Evolutionary conservation across 2,113 vertebrate species (phyloP), one percentile per base, ranked within the genome.

Genomic region (Poeciliopsis retropinna): DNA sequence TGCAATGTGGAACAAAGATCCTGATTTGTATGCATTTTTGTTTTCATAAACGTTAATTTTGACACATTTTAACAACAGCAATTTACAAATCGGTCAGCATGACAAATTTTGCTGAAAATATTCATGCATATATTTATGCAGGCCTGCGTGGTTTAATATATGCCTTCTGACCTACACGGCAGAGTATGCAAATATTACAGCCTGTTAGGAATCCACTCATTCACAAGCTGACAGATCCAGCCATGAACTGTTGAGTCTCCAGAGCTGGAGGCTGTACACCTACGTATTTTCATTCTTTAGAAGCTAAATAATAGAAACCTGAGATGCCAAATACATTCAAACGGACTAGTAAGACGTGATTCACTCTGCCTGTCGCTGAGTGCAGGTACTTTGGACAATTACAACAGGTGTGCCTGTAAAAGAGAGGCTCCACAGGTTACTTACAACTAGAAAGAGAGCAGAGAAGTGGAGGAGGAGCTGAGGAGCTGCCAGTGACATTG

Each of bases 111-210:
- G 14, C 14, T 8, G 2, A 7, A 54, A 22, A 22, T 54, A 3
- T 57, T n/a, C 0, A 2, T 57, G 19, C n/a, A n/a, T 19, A 47
- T 47, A 47, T 47, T 47, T 47, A 47, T 47, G 44, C 44, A 47
- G 14, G 44, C 17, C 44, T 47, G 44, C 4, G 1, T 19, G 44
- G 15, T 47, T 15, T 47, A 47, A 19, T 47, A 47, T 47, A n/a
- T 25, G 22, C 22, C 51, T 79, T 60, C 60, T 70, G 69, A 72
- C 54, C 75, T 37, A 32, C 39, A 65, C 37, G 1, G n/a, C 47
- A 29, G 54, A 60, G 22, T 68, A 77, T 81, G 76, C 64, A 80
- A 76, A 86, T 82, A 54, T 63, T 64, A 80, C 83, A 75, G 78
- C 60, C 66, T 70, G 28, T 72, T 69, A 32, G 27, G 32, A 70